These are phyloP conservation scores for Apodemus agrarius DNA, from an alignment of 2,797 vertebrate species.

Conservation along the genomic window DNA sequence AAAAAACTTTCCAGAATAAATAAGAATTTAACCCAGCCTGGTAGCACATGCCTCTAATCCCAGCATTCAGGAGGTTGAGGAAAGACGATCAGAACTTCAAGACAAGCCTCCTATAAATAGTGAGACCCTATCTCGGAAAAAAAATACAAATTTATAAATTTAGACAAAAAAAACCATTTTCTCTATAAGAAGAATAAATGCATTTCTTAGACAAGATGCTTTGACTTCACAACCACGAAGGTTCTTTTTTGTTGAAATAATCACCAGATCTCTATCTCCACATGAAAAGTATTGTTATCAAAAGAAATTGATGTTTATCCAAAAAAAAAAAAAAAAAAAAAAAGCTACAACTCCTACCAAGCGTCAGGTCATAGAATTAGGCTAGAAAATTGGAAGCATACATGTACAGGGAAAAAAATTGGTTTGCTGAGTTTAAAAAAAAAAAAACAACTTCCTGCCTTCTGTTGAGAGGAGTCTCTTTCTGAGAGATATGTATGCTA, in stretches of 20 bases:
- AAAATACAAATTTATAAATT: neutral
- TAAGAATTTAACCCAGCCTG: neutral
- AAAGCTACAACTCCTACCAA: constrained; percentile 36
- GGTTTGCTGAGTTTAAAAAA: constrained; percentile 32
- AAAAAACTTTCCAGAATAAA: constrained; percentile 42
- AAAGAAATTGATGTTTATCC: constrained; percentile 50
- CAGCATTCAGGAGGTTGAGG: neutral
- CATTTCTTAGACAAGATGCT: constrained; percentile 55
- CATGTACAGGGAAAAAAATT: constrained; percentile 40
- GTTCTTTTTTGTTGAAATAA: constrained; percentile 52
- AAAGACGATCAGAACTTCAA: neutral
- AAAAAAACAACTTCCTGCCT: constrained; percentile 17
- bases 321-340: constrained; percentile 62
- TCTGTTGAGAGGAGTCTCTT: constrained; percentile 31
- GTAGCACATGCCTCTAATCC: neutral
- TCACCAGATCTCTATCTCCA: constrained; percentile 32
- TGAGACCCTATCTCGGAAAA: neutral
- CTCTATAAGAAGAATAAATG: constrained; percentile 45
- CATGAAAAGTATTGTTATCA: neutral
- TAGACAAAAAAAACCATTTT: neutral
- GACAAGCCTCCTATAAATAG: neutral
- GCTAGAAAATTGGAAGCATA: constrained; percentile 32
- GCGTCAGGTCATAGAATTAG: constrained; percentile 45
- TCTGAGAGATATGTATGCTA: neutral
- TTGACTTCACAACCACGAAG: constrained; percentile 44